Evolutionary conservation across 2,797 vertebrate species (phyloP), one percentile per base, ranked within the genome.

Genomic region (Hippoglossus hippoglossus): DNA sequence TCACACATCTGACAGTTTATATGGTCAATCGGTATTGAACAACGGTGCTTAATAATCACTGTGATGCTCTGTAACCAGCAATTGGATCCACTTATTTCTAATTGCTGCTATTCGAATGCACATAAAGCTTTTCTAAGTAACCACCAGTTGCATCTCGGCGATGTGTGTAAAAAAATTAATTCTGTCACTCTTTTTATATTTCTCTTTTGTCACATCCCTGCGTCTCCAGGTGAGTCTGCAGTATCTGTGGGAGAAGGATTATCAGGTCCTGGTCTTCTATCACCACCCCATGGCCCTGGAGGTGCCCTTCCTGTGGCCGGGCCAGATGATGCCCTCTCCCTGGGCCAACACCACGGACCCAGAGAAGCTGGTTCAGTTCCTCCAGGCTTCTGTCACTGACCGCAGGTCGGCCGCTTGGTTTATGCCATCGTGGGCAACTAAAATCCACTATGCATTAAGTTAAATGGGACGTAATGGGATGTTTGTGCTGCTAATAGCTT

Each of bases 281-380:
- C 98, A 99, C 72, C 97, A 96, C 67, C 98, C 98, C 13, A 97
- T 98, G 92, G 97, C 98, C 50, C 93, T 99, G 6, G 97, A 99
- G 75, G 96, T 99, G 31, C 95, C 97, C 8, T 99, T 99, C 86
- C 95, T 99, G 68, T 99, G 98, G 98, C 98, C 98, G 0, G 98
- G 98, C 58, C 98, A 99, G 94, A 99, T 99, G 98, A 99, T 99
- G 98, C 98, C 98, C 2, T 87, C 97, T 49, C 97, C 97, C 3
- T 98, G 98, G 97, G 98, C 98, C 81, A 99, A 99, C 91, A 99
- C 98, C 67, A 99, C 98, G 0, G 98, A 99, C 89, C 95, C 98
- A 0, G 98, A 99, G 87, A 99, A 99, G 94, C 85, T 99, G 75
- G 95, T 99, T 88, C 97, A 97, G 80, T 99, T 99, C 88, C 96